Evolutionary conservation across 2,888 invertebrate species (phyloP).

Genomic region (Trissolcus brochymenae): DNA sequence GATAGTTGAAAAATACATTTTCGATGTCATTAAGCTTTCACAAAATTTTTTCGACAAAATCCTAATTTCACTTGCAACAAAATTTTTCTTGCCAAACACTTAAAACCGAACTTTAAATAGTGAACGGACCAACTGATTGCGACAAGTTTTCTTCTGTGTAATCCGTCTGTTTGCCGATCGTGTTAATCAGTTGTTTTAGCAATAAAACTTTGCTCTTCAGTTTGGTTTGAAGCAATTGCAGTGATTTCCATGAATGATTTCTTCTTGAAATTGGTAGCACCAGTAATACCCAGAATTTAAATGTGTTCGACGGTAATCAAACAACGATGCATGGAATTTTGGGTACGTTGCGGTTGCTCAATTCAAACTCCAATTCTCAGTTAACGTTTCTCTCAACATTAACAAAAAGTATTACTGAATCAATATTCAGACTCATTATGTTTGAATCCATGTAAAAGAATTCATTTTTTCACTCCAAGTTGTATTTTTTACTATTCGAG

Average conservation of each 20-base stretch:
- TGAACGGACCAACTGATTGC: no score
- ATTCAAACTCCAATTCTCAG: constrained; percentile 1
- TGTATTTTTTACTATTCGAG: constrained; percentile 8
- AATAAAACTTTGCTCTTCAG: neutral
- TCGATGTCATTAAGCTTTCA: no score
- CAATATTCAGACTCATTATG: constrained; percentile 10
- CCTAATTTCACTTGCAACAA: no score
- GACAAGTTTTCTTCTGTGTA: no score
- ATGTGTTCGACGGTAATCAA: constrained; percentile 12
- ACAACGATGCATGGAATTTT: constrained; percentile 14
- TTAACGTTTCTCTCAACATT: constrained; percentile 18
- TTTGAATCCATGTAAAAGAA: constrained; percentile 8
- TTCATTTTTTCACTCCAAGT: constrained; percentile 21
- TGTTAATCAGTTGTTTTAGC: constrained; percentile 1
- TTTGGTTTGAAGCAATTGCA: no score
- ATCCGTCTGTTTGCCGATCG: neutral
- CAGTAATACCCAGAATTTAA: constrained; percentile 9
- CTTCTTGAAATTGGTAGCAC: neutral
- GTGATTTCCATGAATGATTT: constrained; percentile 2
- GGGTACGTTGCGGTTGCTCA: neutral
- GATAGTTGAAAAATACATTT: no score
- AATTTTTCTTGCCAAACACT: no score
- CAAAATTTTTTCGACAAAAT: no score
- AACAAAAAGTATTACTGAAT: constrained; percentile 13
- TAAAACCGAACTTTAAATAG: no score